Conservation (phyloP, 2,888 invertebrate genomes). For the Rhagophthalmus giganteus region DNA sequence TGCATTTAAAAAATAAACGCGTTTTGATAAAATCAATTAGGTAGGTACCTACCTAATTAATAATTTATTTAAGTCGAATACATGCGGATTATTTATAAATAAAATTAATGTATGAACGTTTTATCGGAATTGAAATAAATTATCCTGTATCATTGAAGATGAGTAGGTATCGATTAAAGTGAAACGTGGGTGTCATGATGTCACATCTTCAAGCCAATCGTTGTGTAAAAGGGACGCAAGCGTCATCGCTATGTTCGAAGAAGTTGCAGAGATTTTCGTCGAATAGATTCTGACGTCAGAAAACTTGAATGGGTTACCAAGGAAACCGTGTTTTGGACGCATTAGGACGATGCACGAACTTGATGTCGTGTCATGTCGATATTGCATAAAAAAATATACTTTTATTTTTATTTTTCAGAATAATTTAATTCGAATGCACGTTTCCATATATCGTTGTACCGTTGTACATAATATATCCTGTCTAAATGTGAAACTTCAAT, state of each 20-base stretch:
- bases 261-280: constrained; percentile 44
- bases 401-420: constrained; percentile 13
- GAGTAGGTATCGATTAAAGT: constrained; percentile 39
- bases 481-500: too few species aligned
- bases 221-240: constrained; percentile 33
- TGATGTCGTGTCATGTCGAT: constrained; percentile 21
- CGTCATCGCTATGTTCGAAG: constrained; percentile 42
- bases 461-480: too few species aligned
- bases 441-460: too few species aligned
- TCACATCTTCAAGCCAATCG: constrained; percentile 39
- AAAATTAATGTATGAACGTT: too few species aligned
- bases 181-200: constrained; percentile 44
- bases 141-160: constrained; percentile 38
- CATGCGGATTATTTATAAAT: too few species aligned
- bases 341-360: constrained; percentile 34
- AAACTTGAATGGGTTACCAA: constrained; percentile 47
- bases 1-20: too few species aligned
- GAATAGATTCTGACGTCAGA: constrained; percentile 47
- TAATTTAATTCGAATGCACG: constrained; percentile 7
- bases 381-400: constrained; percentile 25
- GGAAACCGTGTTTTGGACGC: constrained; percentile 42
- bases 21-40: too few species aligned
- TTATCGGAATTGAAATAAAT: neutral
- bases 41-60: neutral
- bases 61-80: too few species aligned